Evolutionary conservation across 2,797 vertebrate genomes (phyloP), one percentile per base, ranked within the genome.

Genomic region (Mastacembelus armatus): DNA sequence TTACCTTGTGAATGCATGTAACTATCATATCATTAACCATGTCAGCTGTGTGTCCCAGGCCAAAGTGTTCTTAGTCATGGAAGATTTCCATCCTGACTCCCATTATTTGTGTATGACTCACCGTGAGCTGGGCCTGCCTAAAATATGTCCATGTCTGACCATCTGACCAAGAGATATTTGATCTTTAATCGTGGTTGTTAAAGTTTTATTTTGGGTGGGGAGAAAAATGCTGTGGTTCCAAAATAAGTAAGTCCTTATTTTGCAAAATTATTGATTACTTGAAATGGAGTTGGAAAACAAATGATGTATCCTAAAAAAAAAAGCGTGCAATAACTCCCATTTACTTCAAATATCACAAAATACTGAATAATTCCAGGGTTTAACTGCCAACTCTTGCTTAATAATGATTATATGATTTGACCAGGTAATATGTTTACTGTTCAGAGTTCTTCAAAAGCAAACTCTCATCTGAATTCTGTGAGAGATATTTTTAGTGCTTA

Each of bases 21-120:
- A n/a, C n/a, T n/a, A n/a, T n/a, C n/a, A 54, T n/a, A n/a, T 40
- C 35, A 32, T 49, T 58, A n/a, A n/a, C n/a, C 7, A 49, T 35
- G 32, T 58, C 27, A 54, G 16, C 24, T 18, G 48, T 51, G 35
- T 71, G 21, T 42, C 18, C 38, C 30, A 50, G 39, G 62, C 29
- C 35, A 33, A 50, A 44, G 51, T 50, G 40, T 4, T 14, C n/a
- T 81, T 45, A 76, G 43, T 87, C 62, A 81, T 50, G 35, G 47
- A 26, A 54, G 63, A 71, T 65, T 77, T 68, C 56, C 49, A 59
- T 59, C 12, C 64, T 38, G 54, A 62, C 80, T 61, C 24, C 55
- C 26, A 58, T 38, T 55, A 58, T 73, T 73, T 40, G 58, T 60
- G 40, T 30, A 15, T 71, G 74, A 84, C 47, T 80, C 74, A 64